A percentile compares a stretch with the other conserved stretches of the same genome.
phyloP scores from a whole-genome alignment of 1,140 invertebrate genomes.

The Aphis craccivora region DNA sequence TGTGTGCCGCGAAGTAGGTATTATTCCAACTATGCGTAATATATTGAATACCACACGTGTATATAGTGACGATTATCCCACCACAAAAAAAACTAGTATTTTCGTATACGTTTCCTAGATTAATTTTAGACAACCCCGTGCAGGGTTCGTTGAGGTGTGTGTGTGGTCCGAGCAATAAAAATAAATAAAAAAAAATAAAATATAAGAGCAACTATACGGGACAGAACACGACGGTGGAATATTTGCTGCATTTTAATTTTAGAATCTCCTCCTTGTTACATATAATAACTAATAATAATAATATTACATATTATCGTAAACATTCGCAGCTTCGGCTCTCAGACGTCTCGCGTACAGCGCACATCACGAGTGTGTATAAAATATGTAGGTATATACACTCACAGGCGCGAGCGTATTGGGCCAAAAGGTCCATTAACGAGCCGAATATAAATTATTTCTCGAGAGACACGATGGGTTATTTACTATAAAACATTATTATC shows the following conservation, averaged over 20 bases:
- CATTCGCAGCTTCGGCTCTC: background rate
- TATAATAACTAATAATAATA: background rate
- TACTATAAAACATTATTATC: background rate
- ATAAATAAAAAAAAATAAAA: background rate
- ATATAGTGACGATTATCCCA: background rate
- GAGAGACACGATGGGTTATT: background rate
- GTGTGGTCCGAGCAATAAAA: constrained; percentile 12
- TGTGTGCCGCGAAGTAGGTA: background rate
- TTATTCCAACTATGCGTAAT: background rate
- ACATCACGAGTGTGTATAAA: background rate
- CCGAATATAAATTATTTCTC: background rate
- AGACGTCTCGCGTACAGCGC: background rate
- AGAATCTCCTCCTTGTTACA: background rate
- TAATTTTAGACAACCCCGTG: constrained; percentile 9
- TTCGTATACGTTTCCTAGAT: background rate
- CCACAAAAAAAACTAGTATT: background rate
- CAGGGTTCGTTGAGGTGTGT: background rate
- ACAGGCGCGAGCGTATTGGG: background rate
- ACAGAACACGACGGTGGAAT: background rate
- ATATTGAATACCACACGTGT: background rate
- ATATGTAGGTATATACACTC: background rate
- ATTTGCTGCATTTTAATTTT: background rate
- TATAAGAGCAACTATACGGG: background rate
- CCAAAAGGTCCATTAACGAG: constrained; percentile 26
- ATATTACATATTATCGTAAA: constrained; percentile 4